Percentiles rank a stretch among this genome's conserved stretches.
These are phyloP conservation scores for Mizuhopecten yessoensis DNA, from an alignment of 1,140 invertebrate species.

Conservation along the genomic window DNA sequence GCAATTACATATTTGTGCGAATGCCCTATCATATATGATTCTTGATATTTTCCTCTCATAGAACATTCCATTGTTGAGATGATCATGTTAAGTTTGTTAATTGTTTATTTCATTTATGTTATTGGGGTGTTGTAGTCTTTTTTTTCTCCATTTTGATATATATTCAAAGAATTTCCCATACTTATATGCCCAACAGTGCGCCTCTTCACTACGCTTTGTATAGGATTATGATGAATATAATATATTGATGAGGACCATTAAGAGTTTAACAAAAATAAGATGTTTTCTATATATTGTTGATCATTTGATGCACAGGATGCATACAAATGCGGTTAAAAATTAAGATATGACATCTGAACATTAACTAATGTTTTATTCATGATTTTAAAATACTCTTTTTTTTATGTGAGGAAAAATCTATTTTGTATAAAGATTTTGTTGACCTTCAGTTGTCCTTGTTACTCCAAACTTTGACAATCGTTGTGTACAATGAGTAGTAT, in stretches of 20 bases:
- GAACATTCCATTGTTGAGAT: slow-evolving; percentile 38
- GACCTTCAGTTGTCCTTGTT: slow-evolving; percentile 30
- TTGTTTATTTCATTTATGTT: not conserved
- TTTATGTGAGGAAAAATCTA: not conserved
- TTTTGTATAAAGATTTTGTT: not conserved
- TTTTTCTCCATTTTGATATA: not conserved
- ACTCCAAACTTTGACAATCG: not conserved
- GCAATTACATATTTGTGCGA: not conserved
- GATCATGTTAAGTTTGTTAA: not conserved
- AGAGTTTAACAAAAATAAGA: not conserved
- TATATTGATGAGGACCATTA: slow-evolving; percentile 34
- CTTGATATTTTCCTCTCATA: not conserved
- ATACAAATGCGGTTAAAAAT: not conserved
- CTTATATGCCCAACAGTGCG: too few species aligned
- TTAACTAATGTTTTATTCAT: not conserved
- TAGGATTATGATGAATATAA: not conserved
- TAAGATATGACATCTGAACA: not conserved
- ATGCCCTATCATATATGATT: not conserved
- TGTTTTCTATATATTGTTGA: not conserved
- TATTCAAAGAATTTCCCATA: too few species aligned
- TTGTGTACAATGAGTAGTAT: not conserved
- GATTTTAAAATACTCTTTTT: slow-evolving; percentile 40
- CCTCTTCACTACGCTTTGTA: not conserved
- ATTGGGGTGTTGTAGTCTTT: not conserved
- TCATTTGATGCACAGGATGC: slow-evolving; percentile 9